Evolutionary conservation across 2,113 vertebrate species (phyloP).

Genomic region (Catagonus wagneri): DNA sequence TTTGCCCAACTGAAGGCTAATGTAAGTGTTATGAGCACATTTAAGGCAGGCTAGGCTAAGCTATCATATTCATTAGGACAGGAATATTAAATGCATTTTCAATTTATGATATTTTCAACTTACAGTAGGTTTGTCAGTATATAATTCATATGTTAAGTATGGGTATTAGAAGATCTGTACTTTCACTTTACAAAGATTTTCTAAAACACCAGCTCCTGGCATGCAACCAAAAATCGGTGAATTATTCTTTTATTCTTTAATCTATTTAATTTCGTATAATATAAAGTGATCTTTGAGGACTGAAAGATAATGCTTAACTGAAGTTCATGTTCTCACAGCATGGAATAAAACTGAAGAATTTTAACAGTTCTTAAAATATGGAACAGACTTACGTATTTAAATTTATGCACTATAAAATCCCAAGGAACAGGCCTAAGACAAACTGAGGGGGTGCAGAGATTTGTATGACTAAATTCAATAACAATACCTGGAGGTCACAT

Average conservation of each 20-base stretch:
- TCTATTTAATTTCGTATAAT: slow-evolving; percentile 54
- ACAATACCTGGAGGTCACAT: not conserved
- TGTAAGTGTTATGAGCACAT: not conserved
- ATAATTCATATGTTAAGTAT: not conserved
- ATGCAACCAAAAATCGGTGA: slow-evolving; percentile 16
- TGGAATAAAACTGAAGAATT: slow-evolving; percentile 25
- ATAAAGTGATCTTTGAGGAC: slow-evolving; percentile 42
- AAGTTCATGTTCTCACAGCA: not conserved
- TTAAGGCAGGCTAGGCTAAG: not conserved
- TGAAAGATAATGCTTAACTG: slow-evolving; percentile 42
- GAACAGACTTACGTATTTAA: not conserved
- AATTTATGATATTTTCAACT: not conserved
- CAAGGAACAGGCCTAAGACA: not conserved
- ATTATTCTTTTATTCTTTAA: slow-evolving; percentile 55
- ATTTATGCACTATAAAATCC: slow-evolving; percentile 29
- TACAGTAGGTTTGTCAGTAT: not conserved
- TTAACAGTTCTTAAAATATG: slow-evolving; percentile 35
- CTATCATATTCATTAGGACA: not conserved
- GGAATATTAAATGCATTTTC: not conserved
- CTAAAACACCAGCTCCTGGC: not conserved
- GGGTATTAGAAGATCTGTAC: not conserved
- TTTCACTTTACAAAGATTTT: slow-evolving; percentile 32
- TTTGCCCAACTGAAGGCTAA: not conserved
- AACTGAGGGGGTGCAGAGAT: not conserved
- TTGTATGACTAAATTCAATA: not conserved